A percentile compares a stretch with the other conserved stretches of the same genome.
phyloP scores from a whole-genome alignment of 2,113 vertebrate genomes.

The Poecilia latipinna region DNA sequence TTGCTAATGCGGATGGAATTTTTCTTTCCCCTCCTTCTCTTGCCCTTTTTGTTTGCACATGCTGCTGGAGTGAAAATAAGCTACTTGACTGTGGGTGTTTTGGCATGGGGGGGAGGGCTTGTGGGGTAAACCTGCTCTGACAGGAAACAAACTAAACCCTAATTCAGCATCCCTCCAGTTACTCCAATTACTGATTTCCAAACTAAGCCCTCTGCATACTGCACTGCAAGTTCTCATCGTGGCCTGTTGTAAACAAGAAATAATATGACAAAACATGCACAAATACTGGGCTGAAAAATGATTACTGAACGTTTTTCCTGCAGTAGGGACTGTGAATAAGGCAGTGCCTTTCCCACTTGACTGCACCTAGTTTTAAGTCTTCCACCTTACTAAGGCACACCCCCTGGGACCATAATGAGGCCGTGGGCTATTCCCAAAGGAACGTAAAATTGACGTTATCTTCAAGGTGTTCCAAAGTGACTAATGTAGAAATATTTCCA shows the following conservation, averaged over 20 bases:
- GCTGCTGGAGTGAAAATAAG: conserved; percentile 62
- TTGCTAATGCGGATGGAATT: conserved; percentile 37
- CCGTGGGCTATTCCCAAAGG: conserved; percentile 60
- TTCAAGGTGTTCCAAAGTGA: conserved; percentile 66
- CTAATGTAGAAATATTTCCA: conserved; percentile 57
- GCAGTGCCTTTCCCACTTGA: conserved; percentile 25
- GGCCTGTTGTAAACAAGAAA: conserved; percentile 6
- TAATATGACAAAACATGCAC: background rate
- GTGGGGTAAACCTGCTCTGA: conserved; percentile 61
- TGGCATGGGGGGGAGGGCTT: conserved; percentile 41
- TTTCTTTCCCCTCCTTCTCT: conserved; percentile 2
- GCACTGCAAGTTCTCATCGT: conserved; percentile 9
- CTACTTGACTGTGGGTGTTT: conserved; percentile 60
- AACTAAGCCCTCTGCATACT: conserved; percentile 20
- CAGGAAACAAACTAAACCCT: conserved; percentile 34
- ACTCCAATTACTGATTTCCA: conserved; percentile 51
- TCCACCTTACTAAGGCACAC: conserved; percentile 19
- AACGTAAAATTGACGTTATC: conserved; percentile 58
- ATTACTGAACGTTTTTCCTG: conserved; percentile 17
- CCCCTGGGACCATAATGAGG: conserved; percentile 66
- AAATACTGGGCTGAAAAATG: background rate
- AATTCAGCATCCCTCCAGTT: conserved; percentile 18
- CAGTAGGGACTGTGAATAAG: conserved; percentile 10
- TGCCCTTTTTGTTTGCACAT: conserved; percentile 63
- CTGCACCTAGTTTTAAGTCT: conserved; percentile 52